Evolutionary conservation across 1,140 invertebrate genomes (phyloP), one percentile per base, ranked within the genome.

Genomic region (Heliconius hermathena): DNA sequence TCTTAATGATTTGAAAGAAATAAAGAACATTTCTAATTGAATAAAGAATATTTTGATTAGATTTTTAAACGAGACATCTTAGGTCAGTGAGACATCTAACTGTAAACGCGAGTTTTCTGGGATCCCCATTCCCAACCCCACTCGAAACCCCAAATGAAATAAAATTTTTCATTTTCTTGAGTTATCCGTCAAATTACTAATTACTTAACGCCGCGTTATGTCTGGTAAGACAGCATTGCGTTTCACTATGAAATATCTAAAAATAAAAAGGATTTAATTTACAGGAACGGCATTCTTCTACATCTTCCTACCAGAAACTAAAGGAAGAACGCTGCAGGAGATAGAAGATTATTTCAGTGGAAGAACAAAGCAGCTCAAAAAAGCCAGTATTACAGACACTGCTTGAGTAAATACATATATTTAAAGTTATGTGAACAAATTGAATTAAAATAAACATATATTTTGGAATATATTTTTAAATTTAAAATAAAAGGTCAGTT

Each of bases 251-350:
- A 13, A 16, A 16, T 16, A 57, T n/a, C 1, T 57, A 57, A 22
- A 18, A 52, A 18, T 52, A 52, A 46, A 9, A 18, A 33, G 60
- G 66, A 33, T 22, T 57, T 36, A 8, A 49, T 46, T 89, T 89
- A 22, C 87, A 93, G 93, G 91, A 9, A 87, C 88, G 11, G 81
- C 83, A 60, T 93, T 91, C 85, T 95, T 97, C 87, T 96, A 95
- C 82, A 94, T 97, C 72, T 97, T 95, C 84, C 92, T 98, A n/a
- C 97, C 97, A 8, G 98, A 98, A 89, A 98, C 97, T 0, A 98
- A 98, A 90, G 97, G 97, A 6, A 96, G 96, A 85, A 96, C 95
- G 4, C 91, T 98, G 5, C 97, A 98, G 88, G 97, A 98, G 88
- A 97, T 98, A 52, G 96, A 97, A 89, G 96, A 97, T 85, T 97